Conservation (phyloP, 2,888 invertebrate species). For the Phalera bucephala region DNA sequence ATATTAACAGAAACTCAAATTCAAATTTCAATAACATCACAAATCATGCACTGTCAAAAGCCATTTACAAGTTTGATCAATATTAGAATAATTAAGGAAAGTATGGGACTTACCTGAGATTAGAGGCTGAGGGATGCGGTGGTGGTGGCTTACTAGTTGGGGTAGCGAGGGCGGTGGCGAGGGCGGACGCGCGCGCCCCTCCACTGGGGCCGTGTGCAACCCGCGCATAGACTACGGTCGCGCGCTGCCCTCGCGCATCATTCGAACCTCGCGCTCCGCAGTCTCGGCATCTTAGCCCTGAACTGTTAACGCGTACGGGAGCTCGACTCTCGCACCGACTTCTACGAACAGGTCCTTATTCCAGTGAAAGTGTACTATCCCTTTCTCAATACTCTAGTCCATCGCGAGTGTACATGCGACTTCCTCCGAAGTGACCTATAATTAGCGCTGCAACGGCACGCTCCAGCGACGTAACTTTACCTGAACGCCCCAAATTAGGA, state of each 20-base stretch:
- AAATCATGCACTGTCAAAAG: no score
- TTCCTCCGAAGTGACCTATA: slow-evolving; percentile 70
- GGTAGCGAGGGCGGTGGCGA: slow-evolving; percentile 43
- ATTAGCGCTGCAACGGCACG: slow-evolving; percentile 69
- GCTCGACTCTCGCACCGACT: slow-evolving; percentile 78
- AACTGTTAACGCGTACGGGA: slow-evolving; percentile 79
- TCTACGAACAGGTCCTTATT: slow-evolving; percentile 81
- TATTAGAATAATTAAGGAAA: no score
- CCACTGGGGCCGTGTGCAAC: slow-evolving; percentile 83
- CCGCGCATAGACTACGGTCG: slow-evolving; percentile 77
- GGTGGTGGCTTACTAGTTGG: slow-evolving; percentile 24
- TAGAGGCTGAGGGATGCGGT: slow-evolving; percentile 13
- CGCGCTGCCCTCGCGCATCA: slow-evolving; percentile 75
- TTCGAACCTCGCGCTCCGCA: slow-evolving; percentile 81
- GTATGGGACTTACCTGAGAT: not conserved
- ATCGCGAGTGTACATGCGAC: slow-evolving; percentile 69
- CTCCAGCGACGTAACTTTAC: slow-evolving; percentile 80
- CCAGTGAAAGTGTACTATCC: slow-evolving; percentile 69
- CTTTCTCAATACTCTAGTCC: slow-evolving; percentile 41
- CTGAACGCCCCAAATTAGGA: slow-evolving; percentile 83
- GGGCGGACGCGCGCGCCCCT: slow-evolving; percentile 57
- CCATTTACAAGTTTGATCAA: no score
- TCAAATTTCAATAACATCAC: not conserved
- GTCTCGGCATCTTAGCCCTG: slow-evolving; percentile 76
- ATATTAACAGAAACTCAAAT: not conserved